Conservation (phyloP, 2,797 vertebrate species). For the Chromis chromis region DNA sequence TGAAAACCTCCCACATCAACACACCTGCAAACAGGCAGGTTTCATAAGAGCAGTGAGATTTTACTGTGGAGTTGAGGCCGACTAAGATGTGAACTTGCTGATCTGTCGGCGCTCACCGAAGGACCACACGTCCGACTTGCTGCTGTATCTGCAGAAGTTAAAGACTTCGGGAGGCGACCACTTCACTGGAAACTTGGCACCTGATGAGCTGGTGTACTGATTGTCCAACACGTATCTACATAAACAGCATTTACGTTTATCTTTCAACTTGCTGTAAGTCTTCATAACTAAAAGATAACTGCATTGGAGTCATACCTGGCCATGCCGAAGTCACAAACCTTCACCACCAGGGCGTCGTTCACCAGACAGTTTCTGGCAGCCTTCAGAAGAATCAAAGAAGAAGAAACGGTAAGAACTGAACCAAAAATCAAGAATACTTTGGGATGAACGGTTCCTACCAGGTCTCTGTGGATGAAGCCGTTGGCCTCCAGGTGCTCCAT, state of each 20-base stretch:
- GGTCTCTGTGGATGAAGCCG: constrained; percentile 93
- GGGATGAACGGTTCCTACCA: constrained; percentile 80
- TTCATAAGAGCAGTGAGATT: no score
- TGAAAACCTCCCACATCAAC: constrained; percentile 97
- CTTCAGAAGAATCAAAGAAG: constrained; percentile 71
- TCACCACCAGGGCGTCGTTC: constrained; percentile 90
- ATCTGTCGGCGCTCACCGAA: constrained; percentile 84
- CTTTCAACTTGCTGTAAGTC: neutral
- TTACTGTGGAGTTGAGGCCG: neutral
- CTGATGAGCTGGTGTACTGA: constrained; percentile 93
- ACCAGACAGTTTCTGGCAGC: constrained; percentile 96
- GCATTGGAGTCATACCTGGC: constrained; percentile 84
- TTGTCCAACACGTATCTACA: constrained; percentile 92
- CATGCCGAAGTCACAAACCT: constrained; percentile 98
- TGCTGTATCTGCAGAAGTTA: constrained; percentile 94
- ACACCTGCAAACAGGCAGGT: constrained; percentile 83
- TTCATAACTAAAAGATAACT: neutral
- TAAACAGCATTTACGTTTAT: neutral
- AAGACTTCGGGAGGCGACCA: constrained; percentile 98
- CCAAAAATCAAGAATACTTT: neutral
- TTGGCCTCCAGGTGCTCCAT: constrained; percentile 93
- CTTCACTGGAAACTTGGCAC: constrained; percentile 94
- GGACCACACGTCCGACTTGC: constrained; percentile 96
- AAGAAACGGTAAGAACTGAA: neutral
- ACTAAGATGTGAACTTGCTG: neutral